phyloP scores from a whole-genome alignment of 2,113 vertebrate genomes.

The Halichoerus grypus region DNA sequence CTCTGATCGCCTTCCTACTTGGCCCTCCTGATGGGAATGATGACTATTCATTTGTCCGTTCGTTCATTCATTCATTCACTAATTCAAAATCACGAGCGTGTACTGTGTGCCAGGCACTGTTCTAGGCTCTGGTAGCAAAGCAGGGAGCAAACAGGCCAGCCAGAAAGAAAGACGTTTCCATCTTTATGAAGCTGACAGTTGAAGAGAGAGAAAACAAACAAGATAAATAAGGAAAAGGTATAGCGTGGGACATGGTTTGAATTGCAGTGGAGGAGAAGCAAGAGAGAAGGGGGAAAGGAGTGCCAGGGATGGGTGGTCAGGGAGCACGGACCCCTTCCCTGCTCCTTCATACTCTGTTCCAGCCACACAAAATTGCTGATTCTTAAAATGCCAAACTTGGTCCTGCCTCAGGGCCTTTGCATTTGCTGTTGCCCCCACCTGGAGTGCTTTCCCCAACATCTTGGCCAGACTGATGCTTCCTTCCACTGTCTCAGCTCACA shows the following conservation, averaged over 20 bases:
- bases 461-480: background rate
- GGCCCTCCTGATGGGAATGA: background rate
- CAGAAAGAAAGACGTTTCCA: background rate
- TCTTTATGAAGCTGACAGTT: background rate
- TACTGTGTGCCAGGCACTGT: background rate
- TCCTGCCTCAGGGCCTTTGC: background rate
- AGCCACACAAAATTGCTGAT: background rate
- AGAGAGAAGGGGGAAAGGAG: background rate
- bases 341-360: background rate
- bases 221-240: no score
- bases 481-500: background rate
- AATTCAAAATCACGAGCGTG: background rate
- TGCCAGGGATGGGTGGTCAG: background rate
- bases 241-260: accelerated
- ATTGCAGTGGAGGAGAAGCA: background rate
- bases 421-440: background rate
- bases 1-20: background rate
- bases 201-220: background rate
- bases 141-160: background rate
- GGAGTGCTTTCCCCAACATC: background rate
- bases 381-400: background rate
- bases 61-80: background rate
- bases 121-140: background rate
- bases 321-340: background rate
- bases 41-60: background rate